Percentiles rank a stretch among this genome's conserved stretches.
Conservation (phyloP, 2,797 vertebrate genomes). For the Alectoris magna region DNA sequence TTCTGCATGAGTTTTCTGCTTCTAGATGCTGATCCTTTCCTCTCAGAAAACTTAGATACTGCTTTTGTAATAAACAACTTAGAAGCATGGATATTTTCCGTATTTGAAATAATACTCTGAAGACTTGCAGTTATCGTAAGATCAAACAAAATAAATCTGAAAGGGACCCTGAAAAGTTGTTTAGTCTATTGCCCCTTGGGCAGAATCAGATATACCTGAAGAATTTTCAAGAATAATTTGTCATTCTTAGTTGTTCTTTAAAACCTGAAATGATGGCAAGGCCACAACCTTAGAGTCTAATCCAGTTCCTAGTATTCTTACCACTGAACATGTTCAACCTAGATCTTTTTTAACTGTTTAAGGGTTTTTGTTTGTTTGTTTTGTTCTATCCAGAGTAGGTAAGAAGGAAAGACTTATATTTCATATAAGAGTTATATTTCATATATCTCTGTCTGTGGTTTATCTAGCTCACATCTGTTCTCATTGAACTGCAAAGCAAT, state of each 20-base stretch:
- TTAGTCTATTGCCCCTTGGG: background rate
- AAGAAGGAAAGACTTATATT: background rate
- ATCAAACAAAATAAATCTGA: background rate
- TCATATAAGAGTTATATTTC: no score
- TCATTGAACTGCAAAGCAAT: background rate
- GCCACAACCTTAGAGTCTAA: background rate
- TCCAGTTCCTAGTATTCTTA: background rate
- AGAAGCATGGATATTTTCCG: background rate
- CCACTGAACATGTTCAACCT: background rate
- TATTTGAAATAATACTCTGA: background rate
- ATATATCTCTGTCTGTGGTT: background rate
- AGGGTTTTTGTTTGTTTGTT: background rate
- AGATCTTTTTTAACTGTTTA: background rate
- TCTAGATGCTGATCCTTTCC: background rate
- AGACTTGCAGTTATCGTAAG: background rate
- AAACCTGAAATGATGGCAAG: background rate
- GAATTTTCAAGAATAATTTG: slow-evolving; percentile 51
- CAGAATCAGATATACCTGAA: slow-evolving; percentile 26
- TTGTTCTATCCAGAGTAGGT: background rate
- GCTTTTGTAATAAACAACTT: background rate
- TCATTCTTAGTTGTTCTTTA: slow-evolving; percentile 27
- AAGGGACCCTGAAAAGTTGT: slow-evolving; percentile 18
- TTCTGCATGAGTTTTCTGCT: background rate
- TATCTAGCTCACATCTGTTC: background rate
- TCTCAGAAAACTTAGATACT: background rate